Base-by-base conservation (phyloP, 2,888 invertebrate species). In the Agriopis marginaria region DNA sequence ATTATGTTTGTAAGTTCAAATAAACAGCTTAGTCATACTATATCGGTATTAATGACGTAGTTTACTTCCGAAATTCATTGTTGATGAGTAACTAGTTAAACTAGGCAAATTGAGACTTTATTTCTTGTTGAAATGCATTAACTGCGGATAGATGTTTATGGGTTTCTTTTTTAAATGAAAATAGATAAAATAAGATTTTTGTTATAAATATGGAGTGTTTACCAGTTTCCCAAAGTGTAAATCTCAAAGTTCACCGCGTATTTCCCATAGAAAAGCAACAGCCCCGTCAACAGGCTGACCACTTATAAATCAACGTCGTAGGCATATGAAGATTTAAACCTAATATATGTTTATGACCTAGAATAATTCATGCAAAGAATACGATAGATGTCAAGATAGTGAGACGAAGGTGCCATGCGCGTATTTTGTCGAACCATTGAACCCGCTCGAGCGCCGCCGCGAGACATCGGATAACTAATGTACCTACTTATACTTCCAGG, bases 371-470 rank as follows among this genome's bases (percentile, higher is more conserved):
- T 71, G 55, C 63, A 72, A 67, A 70, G 73, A 79, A 71, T 77
- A 75, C 70, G 75, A 74, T 76, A 73, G 67, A 69, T 65, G 65
- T 65, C 69, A 62, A 56, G 68, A 69, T 69, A 65, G 65, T 69
- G 64, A 72, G 77, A 75, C 77, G 76, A 76, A 78, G 77, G 77
- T 75, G 74, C 75, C 77, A 77, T 81, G 75, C 71, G 75, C 71
- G 80, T 77, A 75, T 76, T 77, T 75, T 75, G 64, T 66, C 62
- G 66, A 76, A 75, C 70, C 84, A 75, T 81, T 87, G 86, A 86
- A 86, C 86, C 80, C 81, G 67, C 56, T 40, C 12, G 64, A 64
- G 63, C 44, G 55, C 44, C 61, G 49, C 50, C 53, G 51, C 56
- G 60, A 63, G 58, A 55, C 63, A 23, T 53, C 53, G 44, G 45